Base-by-base conservation (phyloP, 2,797 vertebrate genomes). In the Mormyrops boulengeri region DNA sequence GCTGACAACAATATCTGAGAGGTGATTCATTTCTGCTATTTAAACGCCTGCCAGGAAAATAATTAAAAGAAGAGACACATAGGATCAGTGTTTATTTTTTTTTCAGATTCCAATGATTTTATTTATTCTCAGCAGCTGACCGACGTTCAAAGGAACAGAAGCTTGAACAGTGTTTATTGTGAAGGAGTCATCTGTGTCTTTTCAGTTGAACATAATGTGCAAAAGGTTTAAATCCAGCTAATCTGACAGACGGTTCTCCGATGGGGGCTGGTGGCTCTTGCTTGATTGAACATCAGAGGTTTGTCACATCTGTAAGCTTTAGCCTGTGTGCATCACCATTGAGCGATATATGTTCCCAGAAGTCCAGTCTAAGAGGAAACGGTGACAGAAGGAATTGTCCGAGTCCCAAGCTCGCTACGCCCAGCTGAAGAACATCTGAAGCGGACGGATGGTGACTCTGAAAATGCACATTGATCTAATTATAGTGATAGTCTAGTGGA, bases 281-380 rank as follows among this genome's bases (percentile, higher is more conserved):
- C 82, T 85, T 85, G 49, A 85, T 22, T 85, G 82, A 50, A 85
- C 82, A 49, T 84, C 44, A 44, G 38, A 44, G n/a, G 7, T 84
- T 84, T 84, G 17, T 84, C 80, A 84, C 80, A 85, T 80, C 73
- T 80, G 38, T 80, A 80, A 41, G 73, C 73, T 80, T 47, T 80
- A 80, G 38, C 41, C 44, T 85, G 82, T 85, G n/a, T 85, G 19
- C 44, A 49, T 85, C 44, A 14, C 22, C 22, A 49, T 11, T 50
- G 44, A 85, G 82, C 19, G 9, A 50, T 49, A 52, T 52, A n/a
- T 50, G 82, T 47, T 85, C 82, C 41, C 44, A 85, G 82, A 85
- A 49, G 82, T 47, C 82, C 49, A 52, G 44, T 52, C 44, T 85
- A 49, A 85, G n/a, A 49, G 12, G 8, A 85, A 85, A 85, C 0